These are phyloP conservation scores for Allacma fusca DNA, from an alignment of 2,888 invertebrate genomes.

Conservation along the genomic window DNA sequence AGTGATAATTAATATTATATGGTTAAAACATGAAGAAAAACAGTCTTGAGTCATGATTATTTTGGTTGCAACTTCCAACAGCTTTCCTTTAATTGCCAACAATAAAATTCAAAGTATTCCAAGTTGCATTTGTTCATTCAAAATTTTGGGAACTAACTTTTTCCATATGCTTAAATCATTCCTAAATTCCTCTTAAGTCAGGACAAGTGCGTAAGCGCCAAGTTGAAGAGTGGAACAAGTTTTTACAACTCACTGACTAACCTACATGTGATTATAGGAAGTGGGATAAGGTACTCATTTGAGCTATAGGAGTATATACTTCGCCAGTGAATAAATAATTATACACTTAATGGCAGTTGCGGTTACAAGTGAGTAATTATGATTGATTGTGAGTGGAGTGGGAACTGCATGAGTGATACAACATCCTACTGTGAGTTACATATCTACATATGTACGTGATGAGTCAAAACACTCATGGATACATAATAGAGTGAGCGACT, in stretches of 20 bases:
- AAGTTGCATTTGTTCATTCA: too few species aligned
- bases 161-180: too few species aligned
- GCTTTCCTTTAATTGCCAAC: too few species aligned
- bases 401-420: background rate
- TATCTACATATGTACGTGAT: background rate
- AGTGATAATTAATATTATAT: too few species aligned
- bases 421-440: background rate
- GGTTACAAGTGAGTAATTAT: background rate
- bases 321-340: background rate
- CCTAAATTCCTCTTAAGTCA: too few species aligned
- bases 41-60: too few species aligned
- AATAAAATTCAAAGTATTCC: too few species aligned
- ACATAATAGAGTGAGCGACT: too few species aligned
- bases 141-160: too few species aligned
- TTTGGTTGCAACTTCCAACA: too few species aligned
- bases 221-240: conserved; percentile 3
- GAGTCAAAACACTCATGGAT: too few species aligned
- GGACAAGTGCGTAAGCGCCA: background rate
- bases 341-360: background rate
- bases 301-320: background rate
- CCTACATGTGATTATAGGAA: background rate
- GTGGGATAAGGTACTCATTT: background rate
- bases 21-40: too few species aligned
- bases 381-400: background rate
- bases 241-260: conserved; percentile 4